Conservation (phyloP, 2,888 invertebrate species). For the Tetragnatha montana region DNA sequence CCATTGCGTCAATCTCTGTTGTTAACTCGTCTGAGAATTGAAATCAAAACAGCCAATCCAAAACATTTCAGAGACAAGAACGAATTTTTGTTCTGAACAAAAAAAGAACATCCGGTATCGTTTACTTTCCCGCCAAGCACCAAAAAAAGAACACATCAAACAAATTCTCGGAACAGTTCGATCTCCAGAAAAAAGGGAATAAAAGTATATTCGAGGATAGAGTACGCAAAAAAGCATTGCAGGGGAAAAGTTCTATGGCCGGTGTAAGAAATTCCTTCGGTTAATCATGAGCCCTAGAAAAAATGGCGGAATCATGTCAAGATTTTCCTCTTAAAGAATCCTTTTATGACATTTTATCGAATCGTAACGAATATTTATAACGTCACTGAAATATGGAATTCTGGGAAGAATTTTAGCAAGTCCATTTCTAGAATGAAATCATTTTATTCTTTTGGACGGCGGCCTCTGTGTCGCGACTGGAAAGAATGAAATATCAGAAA, state of each 20-base stretch:
- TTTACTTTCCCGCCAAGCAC: background rate
- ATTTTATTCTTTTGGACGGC: constrained; percentile 22
- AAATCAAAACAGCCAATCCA: constrained; percentile 36
- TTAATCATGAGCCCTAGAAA: constrained; percentile 55
- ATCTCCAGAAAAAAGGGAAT: constrained; percentile 27
- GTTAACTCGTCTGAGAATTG: constrained; percentile 24
- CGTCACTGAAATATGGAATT: constrained; percentile 63
- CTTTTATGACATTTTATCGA: constrained; percentile 64
- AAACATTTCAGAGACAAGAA: constrained; percentile 42
- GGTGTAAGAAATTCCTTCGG: constrained; percentile 34
- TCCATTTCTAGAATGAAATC: constrained; percentile 60
- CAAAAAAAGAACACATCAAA: constrained; percentile 42
- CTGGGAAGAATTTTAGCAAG: constrained; percentile 29
- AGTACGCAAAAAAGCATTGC: background rate
- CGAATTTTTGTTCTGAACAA: background rate
- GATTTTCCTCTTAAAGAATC: constrained; percentile 61
- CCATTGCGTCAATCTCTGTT: background rate
- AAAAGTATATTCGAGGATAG: constrained; percentile 23
- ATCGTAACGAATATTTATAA: constrained; percentile 65
- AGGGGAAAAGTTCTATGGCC: background rate
- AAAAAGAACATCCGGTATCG: background rate
- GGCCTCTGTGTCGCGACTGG: background rate
- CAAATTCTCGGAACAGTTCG: constrained; percentile 47
- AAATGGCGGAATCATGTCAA: constrained; percentile 53
- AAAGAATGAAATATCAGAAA: background rate